A percentile compares a stretch with the other conserved stretches of the same genome.
These are phyloP conservation scores for Plagodis dolabraria DNA, from an alignment of 2,888 invertebrate genomes.

Conservation along the genomic window DNA sequence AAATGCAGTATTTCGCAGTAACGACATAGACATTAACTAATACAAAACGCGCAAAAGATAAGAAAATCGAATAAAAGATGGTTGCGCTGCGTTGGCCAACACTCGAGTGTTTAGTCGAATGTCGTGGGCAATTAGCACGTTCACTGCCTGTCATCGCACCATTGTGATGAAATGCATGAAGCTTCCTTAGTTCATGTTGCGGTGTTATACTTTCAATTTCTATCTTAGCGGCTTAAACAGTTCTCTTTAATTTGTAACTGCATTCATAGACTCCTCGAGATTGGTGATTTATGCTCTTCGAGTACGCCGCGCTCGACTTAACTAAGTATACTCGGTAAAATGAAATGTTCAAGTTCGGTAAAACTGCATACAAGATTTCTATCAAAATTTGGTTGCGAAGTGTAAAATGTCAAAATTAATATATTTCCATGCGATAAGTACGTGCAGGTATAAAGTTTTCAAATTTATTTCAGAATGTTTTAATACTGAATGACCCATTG, in stretches of 20 bases:
- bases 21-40: slow-evolving; percentile 7
- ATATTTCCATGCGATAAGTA: too few species aligned
- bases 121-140: slow-evolving; percentile 73
- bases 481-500: too few species aligned
- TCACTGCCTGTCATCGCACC: slow-evolving; percentile 66
- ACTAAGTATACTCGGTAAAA: too few species aligned
- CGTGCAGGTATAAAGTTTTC: too few species aligned
- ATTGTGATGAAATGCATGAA: slow-evolving; percentile 42
- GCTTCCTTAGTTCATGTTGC: slow-evolving; percentile 12
- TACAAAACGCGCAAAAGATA: slow-evolving; percentile 5
- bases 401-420: too few species aligned
- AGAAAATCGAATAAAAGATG: slow-evolving; percentile 18
- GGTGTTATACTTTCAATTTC: slow-evolving; percentile 18
- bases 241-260: neutral
- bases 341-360: too few species aligned
- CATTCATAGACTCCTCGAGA: too few species aligned
- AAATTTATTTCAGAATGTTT: too few species aligned
- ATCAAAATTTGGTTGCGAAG: too few species aligned
- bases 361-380: too few species aligned
- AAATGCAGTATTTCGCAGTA: slow-evolving; percentile 1
- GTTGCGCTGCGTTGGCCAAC: slow-evolving; percentile 44
- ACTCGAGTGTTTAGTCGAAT: slow-evolving; percentile 51
- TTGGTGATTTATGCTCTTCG: too few species aligned
- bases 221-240: slow-evolving; percentile 4
- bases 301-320: too few species aligned